Evolutionary conservation across 2,113 vertebrate genomes (phyloP).

Genomic region (Oncorhynchus gorbuscha): DNA sequence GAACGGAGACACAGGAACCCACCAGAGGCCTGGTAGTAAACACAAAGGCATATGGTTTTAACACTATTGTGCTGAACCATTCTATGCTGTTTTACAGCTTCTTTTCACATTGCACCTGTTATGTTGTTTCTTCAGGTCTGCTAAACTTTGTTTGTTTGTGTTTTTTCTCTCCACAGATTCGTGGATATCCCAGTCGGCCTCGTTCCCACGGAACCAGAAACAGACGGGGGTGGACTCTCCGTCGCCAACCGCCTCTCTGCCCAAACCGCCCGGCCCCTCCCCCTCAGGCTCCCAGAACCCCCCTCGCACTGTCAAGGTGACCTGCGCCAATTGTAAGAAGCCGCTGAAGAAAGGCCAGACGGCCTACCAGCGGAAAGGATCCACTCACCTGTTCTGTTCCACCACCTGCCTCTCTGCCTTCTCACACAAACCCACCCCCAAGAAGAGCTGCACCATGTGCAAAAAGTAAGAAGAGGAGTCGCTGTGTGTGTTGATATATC

Average conservation of each 20-base stretch:
- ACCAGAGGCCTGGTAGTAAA: conserved; percentile 78
- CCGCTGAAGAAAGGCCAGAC: conserved; percentile 97
- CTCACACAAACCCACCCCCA: conserved; percentile 96
- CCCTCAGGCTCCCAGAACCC: conserved; percentile 83
- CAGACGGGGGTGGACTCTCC: conserved; percentile 91
- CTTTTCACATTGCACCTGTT: not conserved
- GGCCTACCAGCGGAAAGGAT: conserved; percentile 97
- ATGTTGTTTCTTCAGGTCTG: not conserved
- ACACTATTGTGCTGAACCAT: not conserved
- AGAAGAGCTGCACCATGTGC: conserved; percentile 99
- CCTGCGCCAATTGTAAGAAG: conserved; percentile 96
- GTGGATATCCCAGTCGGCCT: conserved; percentile 97
- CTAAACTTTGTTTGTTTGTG: not conserved
- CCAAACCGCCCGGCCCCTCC: conserved; percentile 86
- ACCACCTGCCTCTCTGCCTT: conserved; percentile 95
- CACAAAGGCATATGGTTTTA: not conserved
- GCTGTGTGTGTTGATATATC: not conserved
- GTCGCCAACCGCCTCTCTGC: conserved; percentile 88
- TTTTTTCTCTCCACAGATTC: conserved; percentile 76
- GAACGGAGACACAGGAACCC: conserved; percentile 90
- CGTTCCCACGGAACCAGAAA: conserved; percentile 95
- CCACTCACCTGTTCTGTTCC: conserved; percentile 95
- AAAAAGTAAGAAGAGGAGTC: conserved; percentile 88
- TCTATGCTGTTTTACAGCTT: not conserved
- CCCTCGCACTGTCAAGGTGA: conserved; percentile 93